Base-by-base conservation (phyloP, 2,797 vertebrate genomes). In the Atherinosoma microstoma region DNA sequence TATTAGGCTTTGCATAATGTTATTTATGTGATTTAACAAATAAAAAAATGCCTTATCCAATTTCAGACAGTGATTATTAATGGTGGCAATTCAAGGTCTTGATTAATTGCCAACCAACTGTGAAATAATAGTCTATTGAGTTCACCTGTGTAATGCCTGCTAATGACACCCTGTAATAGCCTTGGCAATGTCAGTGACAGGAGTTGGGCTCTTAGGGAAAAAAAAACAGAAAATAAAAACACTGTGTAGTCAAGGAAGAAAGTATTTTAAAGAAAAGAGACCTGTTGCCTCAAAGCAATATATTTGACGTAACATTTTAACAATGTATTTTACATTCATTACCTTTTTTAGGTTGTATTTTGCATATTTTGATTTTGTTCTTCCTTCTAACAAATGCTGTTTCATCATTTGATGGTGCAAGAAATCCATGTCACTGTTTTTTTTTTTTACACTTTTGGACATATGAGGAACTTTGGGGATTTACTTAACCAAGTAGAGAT, bases 121-220 rank as follows among this genome's bases (percentile, higher is more conserved):
- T 2, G 53, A 35, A 35, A 35, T 35, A 89, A 81, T 79, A 64
- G 30, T 45, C 58, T 69, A 57, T 80, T 87, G 67, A 89, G 36
- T 58, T 80, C 72, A 87, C 61, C 65, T 84, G 77, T 80, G 73
- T 85, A 80, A 71, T 83, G 77, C 76, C 80, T 85, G 66, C 56
- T 64, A 22, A 58, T 71, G 73, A 85, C 62, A 81, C 70, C 82
- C 35, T 67, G 56, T 73, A 61, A 67, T 49, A 59, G 70, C 42
- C 64, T n/a, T 36, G 67, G 54, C 47, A 51, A 36, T 1, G 79
- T 45, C 65, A 63, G 2, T 66, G 78, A 68, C 70, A 62, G 29
- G 40, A 73, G 58, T 70, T 74, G 68, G 81, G 65, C 20, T 4
- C 64, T 64, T 29, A 63, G 27, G 32, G 2, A 27, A 3, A 72